Evolutionary conservation across 2,888 invertebrate species (phyloP), one percentile per base, ranked within the genome.

Genomic region (Frankliniella intonsa): DNA sequence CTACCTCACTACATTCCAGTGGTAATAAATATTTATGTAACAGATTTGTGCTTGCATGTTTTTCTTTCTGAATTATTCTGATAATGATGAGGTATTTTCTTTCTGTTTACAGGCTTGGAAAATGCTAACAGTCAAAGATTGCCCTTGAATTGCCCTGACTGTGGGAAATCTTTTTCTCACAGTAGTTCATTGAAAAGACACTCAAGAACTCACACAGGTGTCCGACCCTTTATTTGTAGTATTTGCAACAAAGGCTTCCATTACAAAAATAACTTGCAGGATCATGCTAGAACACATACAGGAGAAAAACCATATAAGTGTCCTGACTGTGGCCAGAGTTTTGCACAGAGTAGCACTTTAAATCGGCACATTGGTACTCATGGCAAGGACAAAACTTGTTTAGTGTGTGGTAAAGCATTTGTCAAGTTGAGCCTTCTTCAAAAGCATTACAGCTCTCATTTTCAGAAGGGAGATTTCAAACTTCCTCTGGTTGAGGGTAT

Each of bases 81-180:
- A n/a, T 62, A 19, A 10, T 62, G 11, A n/a, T 62, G 7, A 12
- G 8, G 1, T 17, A 62, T 14, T 14, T 38, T 38, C 38, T 0
- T 62, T 17, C 3, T 62, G 11, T 76, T 76, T 8, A 11, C 12
- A 76, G 69, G 69, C 25, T 25, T 25, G 12, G 69, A 76, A 76
- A 76, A 25, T 76, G 25, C 22, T 12, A 76, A 25, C 69, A 25
- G 25, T 22, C 69, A 22, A 22, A n/a, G 69, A 76, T 25, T 76
- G 69, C 69, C 69, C 69, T 25, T 76, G 25, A 76, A 76, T 22
- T 76, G 69, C 10, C 69, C 69, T 8, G 69, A 76, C 25, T 76
- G 69, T 76, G 69, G 69, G 25, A 76, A 76, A 25, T 76, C 69
- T 25, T 76, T 76, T 76, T 76, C 69, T 5, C 69, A 76, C 69